phyloP scores from a whole-genome alignment of 2,797 vertebrate genomes.

The Betta splendens region DNA sequence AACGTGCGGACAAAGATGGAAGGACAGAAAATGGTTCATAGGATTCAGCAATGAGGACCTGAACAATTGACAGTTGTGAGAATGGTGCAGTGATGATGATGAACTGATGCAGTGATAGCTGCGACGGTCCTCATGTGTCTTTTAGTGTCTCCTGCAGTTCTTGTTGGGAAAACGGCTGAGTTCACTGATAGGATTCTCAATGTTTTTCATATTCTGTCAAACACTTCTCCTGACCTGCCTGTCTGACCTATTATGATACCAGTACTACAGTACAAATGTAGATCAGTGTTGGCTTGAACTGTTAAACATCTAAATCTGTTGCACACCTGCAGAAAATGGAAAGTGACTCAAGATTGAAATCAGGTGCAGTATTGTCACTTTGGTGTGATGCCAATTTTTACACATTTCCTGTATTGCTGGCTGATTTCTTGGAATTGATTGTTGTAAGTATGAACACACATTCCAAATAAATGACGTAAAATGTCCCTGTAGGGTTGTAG shows the following conservation, averaged over 20 bases:
- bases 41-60: background rate
- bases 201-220: background rate
- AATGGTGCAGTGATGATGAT: constrained; percentile 3
- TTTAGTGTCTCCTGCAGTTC: constrained; percentile 21
- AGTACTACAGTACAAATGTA: background rate
- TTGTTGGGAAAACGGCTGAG: background rate
- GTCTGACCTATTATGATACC: background rate
- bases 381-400: no score
- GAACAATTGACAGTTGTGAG: constrained; percentile 16
- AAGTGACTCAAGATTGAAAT: background rate
- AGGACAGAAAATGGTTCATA: constrained; percentile 41
- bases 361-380: background rate
- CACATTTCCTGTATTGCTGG: background rate
- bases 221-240: background rate
- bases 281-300: background rate
- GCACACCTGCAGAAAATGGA: background rate
- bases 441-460: no score
- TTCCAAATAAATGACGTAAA: background rate
- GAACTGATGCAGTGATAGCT: constrained; percentile 12
- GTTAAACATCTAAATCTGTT: background rate
- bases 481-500: no score
- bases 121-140: background rate
- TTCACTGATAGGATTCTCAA: background rate
- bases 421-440: no score
- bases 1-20: constrained; percentile 33